Evolutionary conservation across 2,113 vertebrate species (phyloP), one percentile per base, ranked within the genome.

Genomic region (Dipodomys spectabilis): DNA sequence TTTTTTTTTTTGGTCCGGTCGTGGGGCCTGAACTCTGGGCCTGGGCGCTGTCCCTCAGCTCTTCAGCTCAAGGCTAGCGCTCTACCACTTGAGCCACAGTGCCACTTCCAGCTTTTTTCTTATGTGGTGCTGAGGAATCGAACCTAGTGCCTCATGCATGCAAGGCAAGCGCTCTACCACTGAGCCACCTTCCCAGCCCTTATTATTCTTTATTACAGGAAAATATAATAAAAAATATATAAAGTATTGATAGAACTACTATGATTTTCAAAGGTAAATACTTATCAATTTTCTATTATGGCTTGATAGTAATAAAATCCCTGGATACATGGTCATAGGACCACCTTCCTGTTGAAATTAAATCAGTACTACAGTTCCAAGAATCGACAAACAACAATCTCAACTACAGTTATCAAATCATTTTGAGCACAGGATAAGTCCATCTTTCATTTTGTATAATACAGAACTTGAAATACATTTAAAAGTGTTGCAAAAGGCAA

Each of bases 211-310:
- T 97, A 83, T 71, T 92, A 57, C 69, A 92, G 93, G 85, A 39
- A 97, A 94, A 32, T 96, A 95, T 64, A 96, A 95, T 44, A 96
- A 20, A 97, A 97, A 95, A 95, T 2, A 90, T 87, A 94, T 68
- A 94, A 96, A 97, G 69, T 96, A 97, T 35, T 85, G 95, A 95
- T 86, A 95, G 57, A 95, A 75, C 32, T 90, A 82, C 94, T 95
- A 75, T 90, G 78, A 79, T 18, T 97, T 96, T 95, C 64, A 92
- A 97, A 97, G 82, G n/a, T 13, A 82, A 96, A 96, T 79, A 88
- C 32, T 49, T 91, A 95, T 91, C 73, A 96, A 88, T 96, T 97
- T 96, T 92, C 80, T 95, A 82, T 97, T 96, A 97, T 79, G 72
- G 4, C 69, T 90, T 92, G 64, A 95, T 39, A 91, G 44, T 79